Evolutionary conservation across 2,797 vertebrate species (phyloP), one percentile per base, ranked within the genome.

Genomic region (Gouania willdenowi): DNA sequence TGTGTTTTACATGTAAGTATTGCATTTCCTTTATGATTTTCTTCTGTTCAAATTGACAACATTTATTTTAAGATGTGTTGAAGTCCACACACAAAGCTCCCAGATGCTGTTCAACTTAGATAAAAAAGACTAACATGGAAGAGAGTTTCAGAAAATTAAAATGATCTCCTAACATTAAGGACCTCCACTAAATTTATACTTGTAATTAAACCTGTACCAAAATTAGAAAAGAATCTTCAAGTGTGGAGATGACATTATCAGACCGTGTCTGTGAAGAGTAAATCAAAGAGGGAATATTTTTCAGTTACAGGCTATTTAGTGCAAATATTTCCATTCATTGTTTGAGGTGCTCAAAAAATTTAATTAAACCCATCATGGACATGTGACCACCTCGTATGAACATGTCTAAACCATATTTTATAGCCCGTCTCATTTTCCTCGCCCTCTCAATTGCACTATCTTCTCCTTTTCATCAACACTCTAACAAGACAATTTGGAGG

Each of bases 181-280:
- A 56, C 50, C 47, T 59, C 28, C 16, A 58, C 71, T 72, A 73
- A 70, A 80, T 75, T 81, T 77, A 74, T 14, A 62, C 32, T 46
- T 81, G 77, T 79, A 81, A 83, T 79, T 79, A 81, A 75, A 66
- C 22, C 62, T 67, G 45, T 36, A 52, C 73, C 79, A 39, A 70
- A 71, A 77, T 77, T 81, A 77, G 74, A 66, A 49, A 53, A 14
- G 54, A 62, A 17, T 47, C 53, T 41, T 34, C 29, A 11, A 35
- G 18, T 47, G 13, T 38, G 42, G 42, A 32, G 15, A 24, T 21
- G 31, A 25, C 31, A 32, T 32, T 29, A 33, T 31, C 55, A 36
- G 16, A 36, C 11, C 17, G 24, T 20, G 8, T 42, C 19, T 23
- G 21, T 13, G 42, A 49, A 37, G 3, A 26, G 21, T 35, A 5